Evolutionary conservation across 1,140 invertebrate genomes (phyloP).

Genomic region (Oryzaephilus surinamensis): DNA sequence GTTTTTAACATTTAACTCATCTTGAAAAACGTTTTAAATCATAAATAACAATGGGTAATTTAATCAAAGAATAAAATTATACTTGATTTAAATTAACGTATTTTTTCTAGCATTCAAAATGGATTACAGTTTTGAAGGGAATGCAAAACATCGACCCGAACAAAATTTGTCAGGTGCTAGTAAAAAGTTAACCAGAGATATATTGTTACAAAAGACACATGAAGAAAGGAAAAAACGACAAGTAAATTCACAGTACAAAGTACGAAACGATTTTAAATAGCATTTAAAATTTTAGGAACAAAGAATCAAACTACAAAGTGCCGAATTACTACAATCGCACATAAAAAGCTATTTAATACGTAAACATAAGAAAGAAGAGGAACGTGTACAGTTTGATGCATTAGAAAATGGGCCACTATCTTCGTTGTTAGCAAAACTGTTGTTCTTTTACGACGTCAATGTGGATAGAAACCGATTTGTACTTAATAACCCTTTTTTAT

Average conservation of each 20-base stretch:
- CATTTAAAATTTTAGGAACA: slow-evolving; percentile 44
- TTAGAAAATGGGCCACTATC: slow-evolving; percentile 40
- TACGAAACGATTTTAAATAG: not conserved
- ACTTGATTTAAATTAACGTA: not conserved
- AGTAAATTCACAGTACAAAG: slow-evolving; percentile 38
- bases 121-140: slow-evolving; percentile 84
- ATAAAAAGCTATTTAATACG: slow-evolving; percentile 64
- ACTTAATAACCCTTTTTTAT: slow-evolving; percentile 26
- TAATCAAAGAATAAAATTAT: not conserved
- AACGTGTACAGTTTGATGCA: slow-evolving; percentile 58
- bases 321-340: slow-evolving; percentile 67
- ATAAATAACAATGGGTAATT: not conserved
- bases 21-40: too few relatives aligned
- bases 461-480: slow-evolving; percentile 63
- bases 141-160: slow-evolving; percentile 75
- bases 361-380: slow-evolving; percentile 50
- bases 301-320: slow-evolving; percentile 53
- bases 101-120: slow-evolving; percentile 32
- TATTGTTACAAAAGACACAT: slow-evolving; percentile 68
- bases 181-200: slow-evolving; percentile 61
- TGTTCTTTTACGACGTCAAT: slow-evolving; percentile 66
- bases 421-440: slow-evolving; percentile 48
- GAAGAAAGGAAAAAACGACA: slow-evolving; percentile 77
- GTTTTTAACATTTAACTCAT: too few relatives aligned
- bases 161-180: slow-evolving; percentile 85